These are phyloP conservation scores for Dysmachus trigonus DNA, from an alignment of 2,888 invertebrate species.

Conservation along the genomic window DNA sequence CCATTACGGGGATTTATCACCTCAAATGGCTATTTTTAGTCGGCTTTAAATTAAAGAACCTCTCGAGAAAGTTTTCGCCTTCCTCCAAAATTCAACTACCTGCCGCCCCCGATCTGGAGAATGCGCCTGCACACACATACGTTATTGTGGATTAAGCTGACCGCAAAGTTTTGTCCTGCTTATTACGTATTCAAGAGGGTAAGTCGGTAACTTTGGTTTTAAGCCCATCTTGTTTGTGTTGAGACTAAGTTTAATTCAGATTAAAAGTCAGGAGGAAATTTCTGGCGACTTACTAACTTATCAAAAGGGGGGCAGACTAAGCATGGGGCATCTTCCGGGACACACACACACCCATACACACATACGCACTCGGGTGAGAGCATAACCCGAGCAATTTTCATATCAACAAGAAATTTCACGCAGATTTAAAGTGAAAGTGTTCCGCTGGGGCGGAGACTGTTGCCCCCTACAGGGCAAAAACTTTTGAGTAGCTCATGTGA, in stretches of 20 bases:
- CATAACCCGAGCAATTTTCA: background rate
- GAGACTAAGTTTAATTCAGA: slow-evolving; percentile 33
- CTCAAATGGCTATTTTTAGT: background rate
- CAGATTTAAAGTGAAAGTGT: background rate
- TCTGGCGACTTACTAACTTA: slow-evolving; percentile 1
- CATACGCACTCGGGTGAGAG: background rate
- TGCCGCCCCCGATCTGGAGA: background rate
- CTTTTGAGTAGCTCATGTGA: background rate
- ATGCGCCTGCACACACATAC: background rate
- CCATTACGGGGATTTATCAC: background rate
- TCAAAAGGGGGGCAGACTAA: background rate
- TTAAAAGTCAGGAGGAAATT: slow-evolving; percentile 28
- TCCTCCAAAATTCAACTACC: too few species aligned
- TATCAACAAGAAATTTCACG: background rate
- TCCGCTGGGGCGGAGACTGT: background rate
- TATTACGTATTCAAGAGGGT: slow-evolving; percentile 29
- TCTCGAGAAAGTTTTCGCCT: background rate
- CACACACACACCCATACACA: background rate
- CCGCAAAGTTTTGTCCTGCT: slow-evolving; percentile 38
- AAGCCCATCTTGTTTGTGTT: slow-evolving; percentile 31
- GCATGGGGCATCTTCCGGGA: background rate
- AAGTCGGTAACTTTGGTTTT: slow-evolving; percentile 25
- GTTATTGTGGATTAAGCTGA: slow-evolving; percentile 25
- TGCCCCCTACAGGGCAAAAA: background rate
- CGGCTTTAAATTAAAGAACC: background rate